phyloP scores from a whole-genome alignment of 2,888 invertebrate species.

The Agonopterix arenella region DNA sequence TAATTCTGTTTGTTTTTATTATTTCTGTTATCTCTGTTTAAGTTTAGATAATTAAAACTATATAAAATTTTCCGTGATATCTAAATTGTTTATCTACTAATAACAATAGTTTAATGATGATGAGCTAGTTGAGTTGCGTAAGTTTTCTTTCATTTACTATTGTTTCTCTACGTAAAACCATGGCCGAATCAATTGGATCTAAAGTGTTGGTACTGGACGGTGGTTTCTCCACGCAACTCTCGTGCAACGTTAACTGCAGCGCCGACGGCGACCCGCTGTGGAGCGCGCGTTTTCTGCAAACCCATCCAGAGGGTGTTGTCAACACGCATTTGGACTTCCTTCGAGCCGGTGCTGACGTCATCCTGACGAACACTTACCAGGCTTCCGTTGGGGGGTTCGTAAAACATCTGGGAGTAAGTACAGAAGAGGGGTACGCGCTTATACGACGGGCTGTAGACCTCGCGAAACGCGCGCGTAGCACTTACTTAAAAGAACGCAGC shows the following conservation, averaged over 20 bases:
- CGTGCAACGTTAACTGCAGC: conserved; percentile 80
- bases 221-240: conserved; percentile 88
- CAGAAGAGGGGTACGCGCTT: conserved; percentile 80
- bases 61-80: no score
- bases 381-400: conserved; percentile 86
- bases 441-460: conserved; percentile 84
- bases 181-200: no score
- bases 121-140: no score
- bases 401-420: conserved; percentile 81
- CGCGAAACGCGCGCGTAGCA: conserved; percentile 82
- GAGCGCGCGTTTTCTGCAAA: conserved; percentile 88
- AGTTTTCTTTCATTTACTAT: no score
- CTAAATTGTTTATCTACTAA: no score
- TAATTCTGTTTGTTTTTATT: no score
- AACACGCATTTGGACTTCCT: conserved; percentile 88
- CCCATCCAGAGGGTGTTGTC: conserved; percentile 85
- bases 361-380: conserved; percentile 93
- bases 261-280: conserved; percentile 92
- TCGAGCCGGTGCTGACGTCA: conserved; percentile 90
- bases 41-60: no score
- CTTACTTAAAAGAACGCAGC: conserved; percentile 68
- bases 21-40: no score
- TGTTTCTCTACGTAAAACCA: no score
- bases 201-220: conserved; percentile 77
- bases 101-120: no score